Percentiles rank a stretch among this genome's conserved stretches.
phyloP scores from a whole-genome alignment of 2,888 invertebrate genomes.

The Saturnia pavonia region DNA sequence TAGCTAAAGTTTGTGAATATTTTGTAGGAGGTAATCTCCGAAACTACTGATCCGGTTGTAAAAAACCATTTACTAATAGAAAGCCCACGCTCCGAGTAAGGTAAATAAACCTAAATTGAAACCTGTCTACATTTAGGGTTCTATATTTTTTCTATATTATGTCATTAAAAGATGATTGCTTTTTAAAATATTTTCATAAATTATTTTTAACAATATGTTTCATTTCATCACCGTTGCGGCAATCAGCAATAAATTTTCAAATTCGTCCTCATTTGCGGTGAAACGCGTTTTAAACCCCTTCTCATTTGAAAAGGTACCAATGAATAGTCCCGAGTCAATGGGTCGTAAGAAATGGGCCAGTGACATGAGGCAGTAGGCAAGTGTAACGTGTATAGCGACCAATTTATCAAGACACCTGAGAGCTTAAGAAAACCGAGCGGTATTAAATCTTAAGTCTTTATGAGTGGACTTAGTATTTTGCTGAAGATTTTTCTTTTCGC shows the following conservation, averaged over 20 bases:
- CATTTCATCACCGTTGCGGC: slow-evolving; percentile 37
- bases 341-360: slow-evolving; percentile 78
- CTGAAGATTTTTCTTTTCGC: not conserved
- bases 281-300: slow-evolving; percentile 66
- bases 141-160: not conserved
- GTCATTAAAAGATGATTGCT: not conserved
- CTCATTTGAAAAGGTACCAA: slow-evolving; percentile 71
- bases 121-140: not conserved
- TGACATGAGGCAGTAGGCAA: slow-evolving; percentile 63
- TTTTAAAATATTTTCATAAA: slow-evolving; percentile 20
- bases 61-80: too few relatives aligned
- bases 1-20: too few relatives aligned
- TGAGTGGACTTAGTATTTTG: slow-evolving; percentile 25
- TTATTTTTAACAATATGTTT: slow-evolving; percentile 26
- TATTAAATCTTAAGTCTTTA: slow-evolving; percentile 30
- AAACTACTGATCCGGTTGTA: too few relatives aligned
- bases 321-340: slow-evolving; percentile 78
- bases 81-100: too few relatives aligned
- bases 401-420: slow-evolving; percentile 51
- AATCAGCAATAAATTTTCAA: slow-evolving; percentile 54
- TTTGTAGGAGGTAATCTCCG: too few relatives aligned
- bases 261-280: slow-evolving; percentile 66
- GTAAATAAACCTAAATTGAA: too few relatives aligned
- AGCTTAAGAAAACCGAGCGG: slow-evolving; percentile 38
- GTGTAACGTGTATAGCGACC: slow-evolving; percentile 59